Percentiles rank a stretch among this genome's conserved stretches.
phyloP scores from a whole-genome alignment of 2,797 vertebrate species.

The Ptychadena robeensis region DNA sequence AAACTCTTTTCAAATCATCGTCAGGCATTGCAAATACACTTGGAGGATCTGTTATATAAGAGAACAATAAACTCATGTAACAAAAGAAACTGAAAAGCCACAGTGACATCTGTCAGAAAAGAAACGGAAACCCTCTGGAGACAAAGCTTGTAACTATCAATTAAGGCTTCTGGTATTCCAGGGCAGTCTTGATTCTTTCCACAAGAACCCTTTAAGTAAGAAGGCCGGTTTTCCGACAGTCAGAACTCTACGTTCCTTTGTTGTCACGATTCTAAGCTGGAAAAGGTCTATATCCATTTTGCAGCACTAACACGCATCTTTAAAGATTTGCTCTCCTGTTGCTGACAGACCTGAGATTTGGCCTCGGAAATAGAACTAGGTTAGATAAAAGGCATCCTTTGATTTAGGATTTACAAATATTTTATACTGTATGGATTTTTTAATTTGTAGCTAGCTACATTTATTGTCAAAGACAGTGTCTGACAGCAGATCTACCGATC shows the following conservation, averaged over 20 bases:
- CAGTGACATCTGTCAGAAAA: constrained; percentile 8
- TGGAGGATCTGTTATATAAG: constrained; percentile 76
- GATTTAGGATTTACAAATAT: not conserved
- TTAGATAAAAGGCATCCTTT: not conserved
- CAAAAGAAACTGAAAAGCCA: not conserved
- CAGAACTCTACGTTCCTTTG: not conserved
- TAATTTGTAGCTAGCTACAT: no score
- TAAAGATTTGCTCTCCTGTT: not conserved
- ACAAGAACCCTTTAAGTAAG: not conserved
- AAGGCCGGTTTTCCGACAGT: not conserved
- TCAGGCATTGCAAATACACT: constrained; percentile 90
- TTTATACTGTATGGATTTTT: no score
- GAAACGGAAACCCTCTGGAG: not conserved
- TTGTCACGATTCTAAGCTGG: not conserved
- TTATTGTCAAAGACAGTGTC: not conserved
- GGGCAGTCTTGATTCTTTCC: not conserved
- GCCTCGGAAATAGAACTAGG: not conserved
- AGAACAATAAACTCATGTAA: constrained; percentile 16
- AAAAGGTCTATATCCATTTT: not conserved
- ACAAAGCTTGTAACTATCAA: not conserved
- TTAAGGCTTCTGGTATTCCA: not conserved
- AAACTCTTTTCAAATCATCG: constrained; percentile 86
- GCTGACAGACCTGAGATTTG: not conserved
- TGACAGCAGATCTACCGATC: not conserved
- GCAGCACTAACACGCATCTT: not conserved